phyloP scores from a whole-genome alignment of 2,888 invertebrate species.

The Lamellibrachia satsuma region DNA sequence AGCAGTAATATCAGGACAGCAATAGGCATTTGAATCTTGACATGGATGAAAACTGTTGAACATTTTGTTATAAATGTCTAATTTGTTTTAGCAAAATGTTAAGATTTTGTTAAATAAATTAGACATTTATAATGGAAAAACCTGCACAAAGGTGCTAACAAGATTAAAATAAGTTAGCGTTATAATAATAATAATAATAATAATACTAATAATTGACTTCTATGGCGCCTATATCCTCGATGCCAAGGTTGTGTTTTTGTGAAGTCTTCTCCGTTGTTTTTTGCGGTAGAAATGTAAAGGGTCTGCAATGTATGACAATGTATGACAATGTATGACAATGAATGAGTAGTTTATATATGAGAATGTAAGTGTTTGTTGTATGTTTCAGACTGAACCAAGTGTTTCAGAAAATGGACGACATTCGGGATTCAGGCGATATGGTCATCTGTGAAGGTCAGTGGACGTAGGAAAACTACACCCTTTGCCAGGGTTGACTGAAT shows the following conservation, averaged over 20 bases:
- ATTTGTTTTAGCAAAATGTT: not conserved
- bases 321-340: not conserved
- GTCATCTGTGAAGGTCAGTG: conserved; percentile 74
- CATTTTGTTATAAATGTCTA: not conserved
- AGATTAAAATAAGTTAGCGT: no score
- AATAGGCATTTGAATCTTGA: not conserved
- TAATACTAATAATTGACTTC: no score
- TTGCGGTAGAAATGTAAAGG: no score
- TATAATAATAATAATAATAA: no score
- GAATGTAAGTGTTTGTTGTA: conserved; percentile 19
- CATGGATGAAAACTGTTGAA: not conserved
- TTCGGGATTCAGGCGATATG: conserved; percentile 80
- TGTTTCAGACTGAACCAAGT: conserved; percentile 71
- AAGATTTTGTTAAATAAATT: no score
- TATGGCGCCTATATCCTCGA: no score
- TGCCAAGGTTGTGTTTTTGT: no score
- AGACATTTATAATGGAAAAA: no score
- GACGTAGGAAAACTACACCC: not conserved
- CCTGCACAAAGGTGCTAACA: no score
- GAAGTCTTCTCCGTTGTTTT: no score
- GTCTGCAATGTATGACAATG: not conserved
- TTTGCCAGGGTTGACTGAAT: not conserved
- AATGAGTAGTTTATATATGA: not conserved
- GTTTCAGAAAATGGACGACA: conserved; percentile 87
- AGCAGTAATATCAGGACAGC: not conserved